Evolutionary conservation across 2,113 vertebrate species (phyloP).

Genomic region (Pollimyrus isidori): DNA sequence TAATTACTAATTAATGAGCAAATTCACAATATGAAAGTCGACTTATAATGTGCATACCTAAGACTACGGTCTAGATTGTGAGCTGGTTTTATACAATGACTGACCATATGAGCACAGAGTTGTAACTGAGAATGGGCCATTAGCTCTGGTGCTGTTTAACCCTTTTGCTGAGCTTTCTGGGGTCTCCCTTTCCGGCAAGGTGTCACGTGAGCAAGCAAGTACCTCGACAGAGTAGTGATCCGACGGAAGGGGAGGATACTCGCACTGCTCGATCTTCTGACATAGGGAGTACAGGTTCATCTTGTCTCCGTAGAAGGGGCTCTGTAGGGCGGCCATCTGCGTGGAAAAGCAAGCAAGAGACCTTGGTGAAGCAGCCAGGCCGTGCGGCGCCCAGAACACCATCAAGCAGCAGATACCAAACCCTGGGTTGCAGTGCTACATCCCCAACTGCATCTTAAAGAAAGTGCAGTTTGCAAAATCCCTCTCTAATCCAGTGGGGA

Average conservation of each 20-base stretch:
- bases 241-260: slow-evolving; percentile 97
- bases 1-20: not conserved
- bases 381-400: not conserved
- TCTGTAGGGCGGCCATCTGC: slow-evolving; percentile 96
- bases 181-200: not conserved
- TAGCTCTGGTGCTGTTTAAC: not conserved
- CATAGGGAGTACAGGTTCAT: slow-evolving; percentile 98
- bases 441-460: not conserved
- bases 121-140: not conserved
- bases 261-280: slow-evolving; percentile 99
- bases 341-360: slow-evolving; percentile 34
- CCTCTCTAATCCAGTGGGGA: not conserved
- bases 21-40: not conserved
- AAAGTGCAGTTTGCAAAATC: not conserved
- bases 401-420: not conserved
- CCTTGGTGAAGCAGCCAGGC: slow-evolving; percentile 12
- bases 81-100: not conserved
- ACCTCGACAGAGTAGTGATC: slow-evolving; percentile 98
- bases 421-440: not conserved
- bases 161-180: not conserved
- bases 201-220: slow-evolving; percentile 4
- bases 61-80: not conserved
- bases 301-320: slow-evolving; percentile 97
- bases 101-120: not conserved
- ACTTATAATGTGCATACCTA: not conserved